Conservation (phyloP, 2,888 invertebrate genomes). For the Cephus sareptanus region DNA sequence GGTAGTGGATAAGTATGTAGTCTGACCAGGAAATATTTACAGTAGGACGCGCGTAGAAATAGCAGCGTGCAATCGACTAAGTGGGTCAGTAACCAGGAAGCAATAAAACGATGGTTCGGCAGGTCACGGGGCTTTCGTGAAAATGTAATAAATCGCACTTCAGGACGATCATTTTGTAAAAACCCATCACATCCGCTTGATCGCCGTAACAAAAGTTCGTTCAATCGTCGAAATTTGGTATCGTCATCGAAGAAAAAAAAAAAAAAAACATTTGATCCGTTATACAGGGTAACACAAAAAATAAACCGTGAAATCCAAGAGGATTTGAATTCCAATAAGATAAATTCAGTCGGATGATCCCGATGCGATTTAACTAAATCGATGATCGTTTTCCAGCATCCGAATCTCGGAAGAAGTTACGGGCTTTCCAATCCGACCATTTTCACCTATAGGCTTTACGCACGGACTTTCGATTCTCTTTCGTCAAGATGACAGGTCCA, state of each 20-base stretch:
- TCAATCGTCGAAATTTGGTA: background rate
- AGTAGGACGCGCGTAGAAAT: background rate
- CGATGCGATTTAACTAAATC: background rate
- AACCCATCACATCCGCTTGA: background rate
- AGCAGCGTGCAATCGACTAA: background rate
- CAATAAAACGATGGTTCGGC: conserved; percentile 2
- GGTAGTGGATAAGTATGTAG: conserved; percentile 8
- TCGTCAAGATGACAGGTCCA: background rate
- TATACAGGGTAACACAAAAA: background rate
- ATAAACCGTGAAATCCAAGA: background rate
- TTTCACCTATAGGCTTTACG: background rate
- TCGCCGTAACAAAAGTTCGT: background rate
- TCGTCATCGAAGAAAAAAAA: background rate
- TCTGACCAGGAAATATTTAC: conserved; percentile 6
- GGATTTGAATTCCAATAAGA: background rate
- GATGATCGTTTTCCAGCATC: background rate
- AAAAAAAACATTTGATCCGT: background rate
- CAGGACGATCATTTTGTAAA: background rate
- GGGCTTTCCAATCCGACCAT: background rate
- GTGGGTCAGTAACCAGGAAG: conserved; percentile 1
- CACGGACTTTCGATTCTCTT: background rate
- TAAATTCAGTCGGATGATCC: background rate
- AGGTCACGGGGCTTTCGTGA: background rate
- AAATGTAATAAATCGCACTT: background rate
- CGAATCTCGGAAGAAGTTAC: background rate